A percentile compares a stretch with the other conserved stretches of the same genome.
phyloP scores from a whole-genome alignment of 2,888 invertebrate genomes.

The Oscheius sp. region DNA sequence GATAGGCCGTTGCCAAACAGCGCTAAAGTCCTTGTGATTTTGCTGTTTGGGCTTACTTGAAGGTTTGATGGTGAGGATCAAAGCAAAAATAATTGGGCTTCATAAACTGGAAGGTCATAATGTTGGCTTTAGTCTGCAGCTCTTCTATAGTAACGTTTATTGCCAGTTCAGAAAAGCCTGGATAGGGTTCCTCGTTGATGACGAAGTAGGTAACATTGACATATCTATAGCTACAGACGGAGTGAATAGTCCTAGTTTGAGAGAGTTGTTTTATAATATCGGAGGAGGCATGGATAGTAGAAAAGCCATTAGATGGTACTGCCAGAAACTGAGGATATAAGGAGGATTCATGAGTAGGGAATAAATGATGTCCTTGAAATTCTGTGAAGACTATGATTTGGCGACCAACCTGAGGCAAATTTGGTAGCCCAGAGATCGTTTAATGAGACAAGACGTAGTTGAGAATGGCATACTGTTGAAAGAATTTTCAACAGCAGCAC shows the following conservation, averaged over 20 bases:
- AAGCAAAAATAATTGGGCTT: slow-evolving; percentile 35
- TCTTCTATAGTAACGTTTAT: slow-evolving; percentile 33
- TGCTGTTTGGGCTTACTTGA: slow-evolving; percentile 20
- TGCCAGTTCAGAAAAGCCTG: slow-evolving; percentile 36
- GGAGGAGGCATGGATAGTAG: slow-evolving; percentile 8
- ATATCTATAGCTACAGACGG: slow-evolving; percentile 39
- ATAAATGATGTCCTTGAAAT: slow-evolving; percentile 27
- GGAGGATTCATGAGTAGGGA: slow-evolving; percentile 33
- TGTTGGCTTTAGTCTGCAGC: slow-evolving; percentile 32
- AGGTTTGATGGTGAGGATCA: slow-evolving; percentile 9
- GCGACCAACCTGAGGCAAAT: background rate
- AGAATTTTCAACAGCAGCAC: slow-evolving; percentile 2
- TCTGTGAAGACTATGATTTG: background rate
- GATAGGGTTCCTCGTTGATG: slow-evolving; percentile 32
- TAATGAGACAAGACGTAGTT: slow-evolving; percentile 3
- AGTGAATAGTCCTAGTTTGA: slow-evolving; percentile 17
- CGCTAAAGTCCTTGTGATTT: background rate
- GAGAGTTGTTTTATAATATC: background rate
- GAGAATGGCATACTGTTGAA: background rate
- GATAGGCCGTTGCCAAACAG: slow-evolving; percentile 24
- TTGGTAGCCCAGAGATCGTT: slow-evolving; percentile 32
- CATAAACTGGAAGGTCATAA: slow-evolving; percentile 26
- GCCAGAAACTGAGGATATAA: slow-evolving; percentile 36
- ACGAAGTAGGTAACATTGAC: slow-evolving; percentile 36
- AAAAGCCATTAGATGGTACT: slow-evolving; percentile 3